These are phyloP conservation scores for Patella vulgata DNA, from an alignment of 1,140 invertebrate species.

Conservation along the genomic window DNA sequence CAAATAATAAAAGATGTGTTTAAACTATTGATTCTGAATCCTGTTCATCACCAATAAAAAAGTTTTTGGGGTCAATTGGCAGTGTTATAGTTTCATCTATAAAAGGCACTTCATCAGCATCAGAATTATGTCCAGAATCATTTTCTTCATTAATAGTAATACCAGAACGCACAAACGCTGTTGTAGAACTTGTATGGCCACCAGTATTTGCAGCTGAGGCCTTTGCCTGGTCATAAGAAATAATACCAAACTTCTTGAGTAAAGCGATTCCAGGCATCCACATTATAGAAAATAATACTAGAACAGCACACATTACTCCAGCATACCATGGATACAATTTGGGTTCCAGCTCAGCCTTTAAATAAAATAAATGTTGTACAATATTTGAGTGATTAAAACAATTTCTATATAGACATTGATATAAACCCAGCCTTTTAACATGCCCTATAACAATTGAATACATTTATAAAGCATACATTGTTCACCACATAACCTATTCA, in stretches of 20 bases:
- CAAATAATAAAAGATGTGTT: no score
- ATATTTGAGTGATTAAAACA: no score
- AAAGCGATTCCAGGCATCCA: conserved; percentile 55
- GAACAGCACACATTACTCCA: conserved; percentile 33
- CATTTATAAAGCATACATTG: no score
- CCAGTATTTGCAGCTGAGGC: conserved; percentile 35
- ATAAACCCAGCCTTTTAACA: neutral
- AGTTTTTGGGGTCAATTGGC: no score
- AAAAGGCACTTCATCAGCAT: conserved; percentile 24
- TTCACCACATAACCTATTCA: no score
- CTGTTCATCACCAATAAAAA: no score
- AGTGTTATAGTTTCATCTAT: no score
- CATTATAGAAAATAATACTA: conserved; percentile 45
- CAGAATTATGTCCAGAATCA: conserved; percentile 44
- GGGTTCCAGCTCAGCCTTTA: conserved; percentile 39
- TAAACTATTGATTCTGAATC: no score
- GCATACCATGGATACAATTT: conserved; percentile 51
- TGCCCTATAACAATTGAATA: no score
- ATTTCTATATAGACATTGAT: no score
- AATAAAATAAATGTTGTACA: conserved; percentile 9
- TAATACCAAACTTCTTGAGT: conserved; percentile 39
- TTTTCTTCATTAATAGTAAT: conserved; percentile 27
- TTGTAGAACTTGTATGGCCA: conserved; percentile 44
- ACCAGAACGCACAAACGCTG: conserved; percentile 36
- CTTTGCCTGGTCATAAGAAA: conserved; percentile 42